A percentile compares a stretch with the other conserved stretches of the same genome.
These are phyloP conservation scores for Gibbula magus DNA, from an alignment of 2,888 invertebrate genomes.

Conservation along the genomic window DNA sequence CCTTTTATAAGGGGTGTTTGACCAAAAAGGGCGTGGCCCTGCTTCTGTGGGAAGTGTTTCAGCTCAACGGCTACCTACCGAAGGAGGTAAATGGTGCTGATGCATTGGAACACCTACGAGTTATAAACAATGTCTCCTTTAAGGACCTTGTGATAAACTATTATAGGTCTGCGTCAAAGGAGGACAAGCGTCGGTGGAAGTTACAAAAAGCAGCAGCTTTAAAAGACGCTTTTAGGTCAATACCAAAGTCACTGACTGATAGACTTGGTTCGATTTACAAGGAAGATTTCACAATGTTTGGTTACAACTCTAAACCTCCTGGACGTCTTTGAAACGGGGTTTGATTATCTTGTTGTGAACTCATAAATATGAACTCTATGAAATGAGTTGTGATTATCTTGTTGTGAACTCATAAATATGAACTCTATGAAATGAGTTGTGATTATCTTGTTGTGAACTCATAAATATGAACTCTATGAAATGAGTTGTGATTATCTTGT, in stretches of 20 bases:
- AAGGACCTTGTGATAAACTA: not conserved
- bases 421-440: no score
- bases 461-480: no score
- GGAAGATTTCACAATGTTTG: slow-evolving; percentile 36
- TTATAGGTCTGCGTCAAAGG: slow-evolving; percentile 16
- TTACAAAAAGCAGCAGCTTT: slow-evolving; percentile 27
- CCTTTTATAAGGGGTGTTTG: slow-evolving; percentile 9
- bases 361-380: no score
- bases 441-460: no score
- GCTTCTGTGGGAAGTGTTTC: slow-evolving; percentile 33
- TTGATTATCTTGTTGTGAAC: no score
- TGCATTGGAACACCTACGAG: not conserved
- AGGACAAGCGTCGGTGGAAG: slow-evolving; percentile 2
- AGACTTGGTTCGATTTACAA: slow-evolving; percentile 27
- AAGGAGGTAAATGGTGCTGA: slow-evolving; percentile 15
- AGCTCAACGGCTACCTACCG: slow-evolving; percentile 34
- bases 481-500: no score
- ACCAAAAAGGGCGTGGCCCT: slow-evolving; percentile 9
- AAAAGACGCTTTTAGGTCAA: slow-evolving; percentile 23
- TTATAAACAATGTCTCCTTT: not conserved
- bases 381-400: no score
- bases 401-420: no score
- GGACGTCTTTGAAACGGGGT: not conserved
- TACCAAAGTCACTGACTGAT: slow-evolving; percentile 12
- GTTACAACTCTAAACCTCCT: slow-evolving; percentile 27